Evolutionary conservation across 2,113 vertebrate genomes (phyloP).

Genomic region (Aplodontia rufa): DNA sequence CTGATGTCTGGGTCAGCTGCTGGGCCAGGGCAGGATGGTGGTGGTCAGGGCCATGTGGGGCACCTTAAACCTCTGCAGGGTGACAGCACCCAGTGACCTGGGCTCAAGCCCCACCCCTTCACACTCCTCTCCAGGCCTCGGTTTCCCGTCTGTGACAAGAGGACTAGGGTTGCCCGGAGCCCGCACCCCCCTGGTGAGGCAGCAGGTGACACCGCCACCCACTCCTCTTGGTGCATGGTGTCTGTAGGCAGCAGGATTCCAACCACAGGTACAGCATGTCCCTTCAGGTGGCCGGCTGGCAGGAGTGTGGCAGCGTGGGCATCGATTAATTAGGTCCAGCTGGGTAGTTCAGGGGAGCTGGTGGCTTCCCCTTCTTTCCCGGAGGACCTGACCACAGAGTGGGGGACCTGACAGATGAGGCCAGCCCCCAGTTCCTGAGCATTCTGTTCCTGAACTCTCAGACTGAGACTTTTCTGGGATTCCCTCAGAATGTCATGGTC

Average conservation of each 20-base stretch:
- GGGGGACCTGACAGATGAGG: neutral
- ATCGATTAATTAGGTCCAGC: neutral
- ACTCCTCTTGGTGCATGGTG: neutral
- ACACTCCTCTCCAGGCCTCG: neutral
- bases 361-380: neutral
- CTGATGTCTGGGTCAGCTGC: neutral
- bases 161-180: neutral
- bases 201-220: neutral
- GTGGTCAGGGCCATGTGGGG: fast-evolving
- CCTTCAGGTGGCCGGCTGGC: neutral
- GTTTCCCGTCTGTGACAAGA: neutral
- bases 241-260: neutral
- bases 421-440: neutral
- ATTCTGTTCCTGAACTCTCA: neutral
- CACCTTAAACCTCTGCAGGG: neutral
- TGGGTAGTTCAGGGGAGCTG: neutral
- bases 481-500: neutral
- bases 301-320: neutral
- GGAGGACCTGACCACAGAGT: neutral
- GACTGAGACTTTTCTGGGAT: neutral
- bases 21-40: neutral
- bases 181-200: neutral
- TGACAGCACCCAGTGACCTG: neutral
- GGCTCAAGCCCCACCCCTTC: neutral
- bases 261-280: constrained; percentile 27